A percentile compares a stretch with the other conserved stretches of the same genome.
Evolutionary conservation across 2,113 vertebrate genomes (phyloP).

Genomic region (Saccopteryx bilineata): DNA sequence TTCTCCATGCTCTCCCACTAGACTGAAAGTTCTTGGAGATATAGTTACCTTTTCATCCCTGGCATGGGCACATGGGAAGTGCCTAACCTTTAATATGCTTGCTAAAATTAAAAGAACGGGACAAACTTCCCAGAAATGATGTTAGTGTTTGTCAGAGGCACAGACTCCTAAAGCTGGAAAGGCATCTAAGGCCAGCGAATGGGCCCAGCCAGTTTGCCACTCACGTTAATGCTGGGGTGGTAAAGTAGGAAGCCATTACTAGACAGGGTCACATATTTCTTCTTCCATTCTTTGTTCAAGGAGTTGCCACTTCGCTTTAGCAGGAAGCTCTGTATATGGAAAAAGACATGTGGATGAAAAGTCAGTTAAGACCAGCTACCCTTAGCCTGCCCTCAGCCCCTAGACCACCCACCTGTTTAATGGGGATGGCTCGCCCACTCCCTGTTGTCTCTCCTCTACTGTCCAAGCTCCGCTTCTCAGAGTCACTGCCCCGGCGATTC

Average conservation of each 20-base stretch:
- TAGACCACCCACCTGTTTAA: slow-evolving; percentile 92
- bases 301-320: slow-evolving; percentile 97
- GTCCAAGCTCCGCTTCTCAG: slow-evolving; percentile 93
- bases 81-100: slow-evolving; percentile 1
- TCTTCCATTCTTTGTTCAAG: slow-evolving; percentile 99
- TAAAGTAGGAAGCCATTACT: slow-evolving; percentile 95
- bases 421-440: slow-evolving; percentile 90
- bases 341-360: slow-evolving; percentile 15
- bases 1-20: neutral
- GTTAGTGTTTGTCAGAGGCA: neutral
- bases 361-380: neutral
- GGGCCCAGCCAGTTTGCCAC: slow-evolving; percentile 58
- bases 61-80: neutral
- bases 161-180: neutral
- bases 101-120: neutral
- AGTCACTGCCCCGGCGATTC: slow-evolving; percentile 95
- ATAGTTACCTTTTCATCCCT: neutral
- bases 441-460: slow-evolving; percentile 90
- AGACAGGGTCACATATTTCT: slow-evolving; percentile 96
- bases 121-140: neutral
- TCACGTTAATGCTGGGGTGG: slow-evolving; percentile 96
- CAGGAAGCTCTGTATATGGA: slow-evolving; percentile 91
- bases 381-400: neutral
- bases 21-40: neutral
- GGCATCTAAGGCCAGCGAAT: neutral